Evolutionary conservation across 1,140 invertebrate species (phyloP).

Genomic region (Maconellicoccus hirsutus): DNA sequence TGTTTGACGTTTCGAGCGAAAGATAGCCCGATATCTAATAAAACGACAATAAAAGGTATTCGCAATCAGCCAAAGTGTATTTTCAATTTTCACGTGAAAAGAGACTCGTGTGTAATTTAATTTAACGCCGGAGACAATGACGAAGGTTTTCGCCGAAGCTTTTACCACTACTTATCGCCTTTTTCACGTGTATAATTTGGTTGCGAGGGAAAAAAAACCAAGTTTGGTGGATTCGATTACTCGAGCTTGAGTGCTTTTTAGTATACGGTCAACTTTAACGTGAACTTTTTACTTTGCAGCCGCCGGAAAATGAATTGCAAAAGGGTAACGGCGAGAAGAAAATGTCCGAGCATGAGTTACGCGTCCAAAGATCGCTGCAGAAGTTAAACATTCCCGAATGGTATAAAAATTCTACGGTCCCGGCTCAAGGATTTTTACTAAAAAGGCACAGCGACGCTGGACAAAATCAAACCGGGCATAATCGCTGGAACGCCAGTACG

Average conservation of each 20-base stretch:
- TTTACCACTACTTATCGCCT: too few species aligned
- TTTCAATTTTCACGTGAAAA: too few species aligned
- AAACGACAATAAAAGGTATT: too few species aligned
- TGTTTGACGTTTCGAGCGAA: too few species aligned
- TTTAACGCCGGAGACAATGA: too few species aligned
- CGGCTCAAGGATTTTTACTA: conserved; percentile 39
- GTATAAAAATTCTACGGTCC: conserved; percentile 72
- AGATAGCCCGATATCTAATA: too few species aligned
- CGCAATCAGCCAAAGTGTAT: conserved; percentile 18
- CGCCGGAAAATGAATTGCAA: conserved; percentile 83
- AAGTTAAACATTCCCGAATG: conserved; percentile 89
- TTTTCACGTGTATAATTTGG: too few species aligned
- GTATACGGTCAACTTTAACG: neutral
- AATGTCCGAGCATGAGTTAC: conserved; percentile 79
- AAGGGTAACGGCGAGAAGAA: conserved; percentile 60
- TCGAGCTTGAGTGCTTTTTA: too few species aligned
- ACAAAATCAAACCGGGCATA: conserved; percentile 33
- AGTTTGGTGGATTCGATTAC: too few species aligned
- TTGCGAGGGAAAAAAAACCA: too few species aligned
- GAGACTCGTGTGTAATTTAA: too few species aligned
- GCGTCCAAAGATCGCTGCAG: conserved; percentile 81
- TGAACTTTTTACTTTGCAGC: conserved; percentile 42
- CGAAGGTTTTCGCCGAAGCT: too few species aligned
- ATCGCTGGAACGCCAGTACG: conserved; percentile 39
- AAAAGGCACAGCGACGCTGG: conserved; percentile 54